Conservation (phyloP, 1,140 invertebrate species). For the Drosophila ogumai region DNA sequence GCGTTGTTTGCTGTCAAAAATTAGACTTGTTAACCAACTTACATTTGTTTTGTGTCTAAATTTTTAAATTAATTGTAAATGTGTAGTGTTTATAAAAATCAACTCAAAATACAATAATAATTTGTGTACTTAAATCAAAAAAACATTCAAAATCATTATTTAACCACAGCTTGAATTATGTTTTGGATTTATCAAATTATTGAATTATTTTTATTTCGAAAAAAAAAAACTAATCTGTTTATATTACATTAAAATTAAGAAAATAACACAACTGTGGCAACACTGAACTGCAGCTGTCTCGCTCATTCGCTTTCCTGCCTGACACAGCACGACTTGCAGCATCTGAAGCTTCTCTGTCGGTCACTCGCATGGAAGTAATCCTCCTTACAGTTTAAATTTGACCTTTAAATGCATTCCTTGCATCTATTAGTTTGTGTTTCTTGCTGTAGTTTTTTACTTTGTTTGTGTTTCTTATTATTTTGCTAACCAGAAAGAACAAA, state of each 20-base stretch:
- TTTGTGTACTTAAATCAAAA: too few relatives aligned
- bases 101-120: neutral
- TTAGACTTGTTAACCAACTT: neutral
- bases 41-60: too few relatives aligned
- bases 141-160: too few relatives aligned
- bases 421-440: slow-evolving; percentile 22
- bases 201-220: neutral
- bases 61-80: too few relatives aligned
- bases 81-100: neutral
- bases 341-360: slow-evolving; percentile 6
- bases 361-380: slow-evolving; percentile 21
- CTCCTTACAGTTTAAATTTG: slow-evolving; percentile 1
- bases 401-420: slow-evolving; percentile 4
- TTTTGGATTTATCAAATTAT: neutral
- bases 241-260: neutral
- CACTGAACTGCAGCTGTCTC: slow-evolving; percentile 8
- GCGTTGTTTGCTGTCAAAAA: neutral
- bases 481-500: slow-evolving; percentile 10
- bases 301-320: slow-evolving; percentile 13
- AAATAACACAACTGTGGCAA: neutral
- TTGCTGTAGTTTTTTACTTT: slow-evolving; percentile 7
- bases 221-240: neutral
- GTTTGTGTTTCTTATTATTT: slow-evolving; percentile 1
- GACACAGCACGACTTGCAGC: slow-evolving; percentile 6
- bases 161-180: neutral